Percentiles rank a stretch among this genome's conserved stretches.
Conservation (phyloP, 2,888 invertebrate genomes). For the Ligdia adustata region DNA sequence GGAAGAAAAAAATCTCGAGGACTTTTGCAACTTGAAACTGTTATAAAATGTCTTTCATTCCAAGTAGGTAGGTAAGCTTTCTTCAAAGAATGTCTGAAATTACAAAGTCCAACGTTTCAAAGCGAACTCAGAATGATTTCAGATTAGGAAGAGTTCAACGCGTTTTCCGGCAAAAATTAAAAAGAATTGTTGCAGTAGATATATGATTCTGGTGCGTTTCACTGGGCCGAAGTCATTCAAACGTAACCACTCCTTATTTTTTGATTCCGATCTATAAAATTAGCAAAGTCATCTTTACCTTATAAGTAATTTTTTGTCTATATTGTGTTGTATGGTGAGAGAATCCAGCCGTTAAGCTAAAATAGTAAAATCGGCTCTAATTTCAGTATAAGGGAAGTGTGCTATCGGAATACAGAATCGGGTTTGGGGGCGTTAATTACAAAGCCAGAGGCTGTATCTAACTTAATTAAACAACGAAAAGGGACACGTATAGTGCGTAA, state of each 20-base stretch:
- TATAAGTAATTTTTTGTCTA: too few species aligned
- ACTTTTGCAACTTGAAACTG: background rate
- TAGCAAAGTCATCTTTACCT: too few species aligned
- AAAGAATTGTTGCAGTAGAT: background rate
- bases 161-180: too few species aligned
- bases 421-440: constrained; percentile 22
- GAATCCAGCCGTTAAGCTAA: too few species aligned
- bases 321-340: too few species aligned
- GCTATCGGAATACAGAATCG: constrained; percentile 11
- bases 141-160: background rate
- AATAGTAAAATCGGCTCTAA: too few species aligned
- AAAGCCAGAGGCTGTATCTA: constrained; percentile 10
- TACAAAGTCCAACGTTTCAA: background rate
- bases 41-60: background rate
- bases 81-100: constrained; percentile 3
- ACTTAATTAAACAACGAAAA: constrained; percentile 21
- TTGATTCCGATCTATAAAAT: too few species aligned
- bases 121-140: background rate
- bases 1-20: background rate
- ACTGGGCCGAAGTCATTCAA: too few species aligned
- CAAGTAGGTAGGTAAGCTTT: background rate
- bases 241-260: too few species aligned
- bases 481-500: constrained; percentile 8
- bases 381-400: constrained; percentile 10
- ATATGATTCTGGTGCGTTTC: background rate